Conservation (phyloP, 2,888 invertebrate species). For the Cacoxenus indagator region DNA sequence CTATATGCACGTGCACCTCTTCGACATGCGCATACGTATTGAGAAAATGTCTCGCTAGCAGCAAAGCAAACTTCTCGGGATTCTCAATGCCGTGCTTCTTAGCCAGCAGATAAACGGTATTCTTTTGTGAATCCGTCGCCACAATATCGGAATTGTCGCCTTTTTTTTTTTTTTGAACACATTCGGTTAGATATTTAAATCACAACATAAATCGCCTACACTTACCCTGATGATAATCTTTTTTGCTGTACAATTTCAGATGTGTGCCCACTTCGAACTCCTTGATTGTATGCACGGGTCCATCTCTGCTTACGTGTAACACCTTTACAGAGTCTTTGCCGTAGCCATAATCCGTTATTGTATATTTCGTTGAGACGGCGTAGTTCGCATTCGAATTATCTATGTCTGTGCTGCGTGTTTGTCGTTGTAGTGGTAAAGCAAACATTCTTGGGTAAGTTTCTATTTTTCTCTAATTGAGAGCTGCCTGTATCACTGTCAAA, state of each 20-base stretch:
- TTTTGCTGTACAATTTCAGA: constrained; percentile 78
- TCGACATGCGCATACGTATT: constrained; percentile 82
- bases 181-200: not conserved
- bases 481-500: not conserved
- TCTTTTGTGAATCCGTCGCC: constrained; percentile 87
- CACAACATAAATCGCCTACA: not conserved
- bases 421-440: constrained; percentile 49
- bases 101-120: constrained; percentile 84
- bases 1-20: constrained; percentile 78
- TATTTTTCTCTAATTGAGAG: not conserved
- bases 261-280: constrained; percentile 83
- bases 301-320: constrained; percentile 79
- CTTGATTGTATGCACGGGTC: constrained; percentile 78
- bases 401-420: not conserved
- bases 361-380: constrained; percentile 43
- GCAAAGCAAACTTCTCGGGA: constrained; percentile 82
- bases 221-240: constrained; percentile 77
- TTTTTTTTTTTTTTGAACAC: too few species aligned
- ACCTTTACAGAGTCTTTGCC: constrained; percentile 84
- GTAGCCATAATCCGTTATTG: constrained; percentile 66
- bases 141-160: constrained; percentile 85
- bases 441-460: constrained; percentile 46
- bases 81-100: constrained; percentile 83
- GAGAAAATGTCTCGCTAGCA: constrained; percentile 82
- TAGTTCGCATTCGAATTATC: not conserved